Evolutionary conservation across 1,140 invertebrate genomes (phyloP).

Genomic region (Drosophila parvula): DNA sequence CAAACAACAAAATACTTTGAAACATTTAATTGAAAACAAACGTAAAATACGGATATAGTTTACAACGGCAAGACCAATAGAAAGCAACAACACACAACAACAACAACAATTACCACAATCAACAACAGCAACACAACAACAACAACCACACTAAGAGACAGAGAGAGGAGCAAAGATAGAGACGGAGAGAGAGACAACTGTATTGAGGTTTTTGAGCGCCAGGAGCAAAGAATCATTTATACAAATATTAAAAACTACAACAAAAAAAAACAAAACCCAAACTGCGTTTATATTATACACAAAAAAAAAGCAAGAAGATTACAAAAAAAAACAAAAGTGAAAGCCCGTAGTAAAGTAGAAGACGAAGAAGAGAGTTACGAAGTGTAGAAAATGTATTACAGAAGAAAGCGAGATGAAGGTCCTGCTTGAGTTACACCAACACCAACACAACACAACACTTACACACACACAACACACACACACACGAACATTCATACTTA

Average conservation of each 20-base stretch:
- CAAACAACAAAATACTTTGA: conserved; percentile 30
- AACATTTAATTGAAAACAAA: conserved; percentile 20
- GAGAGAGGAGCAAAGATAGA: conserved; percentile 24
- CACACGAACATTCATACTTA: conserved; percentile 3
- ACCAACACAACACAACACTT: conserved; percentile 7
- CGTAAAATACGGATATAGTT: conserved; percentile 60
- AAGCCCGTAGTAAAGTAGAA: conserved; percentile 16
- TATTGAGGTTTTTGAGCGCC: conserved; percentile 70
- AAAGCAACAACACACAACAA: conserved; percentile 62
- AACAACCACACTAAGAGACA: conserved; percentile 45
- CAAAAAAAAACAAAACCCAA: conserved; percentile 44
- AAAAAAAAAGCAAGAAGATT: conserved; percentile 19
- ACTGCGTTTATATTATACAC: conserved; percentile 72
- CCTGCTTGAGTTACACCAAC: conserved; percentile 9
- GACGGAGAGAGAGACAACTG: conserved; percentile 54
- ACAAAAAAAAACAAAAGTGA: conserved; percentile 46
- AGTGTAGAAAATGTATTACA: conserved; percentile 58
- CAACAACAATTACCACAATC: conserved; percentile 31
- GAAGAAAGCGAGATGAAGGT: conserved; percentile 6
- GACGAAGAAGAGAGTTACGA: conserved; percentile 38
- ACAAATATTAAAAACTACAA: conserved; percentile 66
- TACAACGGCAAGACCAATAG: conserved; percentile 64
- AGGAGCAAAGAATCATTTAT: conserved; percentile 77
- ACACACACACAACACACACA: conserved; percentile 26
- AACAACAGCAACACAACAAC: conserved; percentile 27